These are phyloP conservation scores for Notoglanidium macrostoma DNA, from an alignment of 2,797 vertebrate genomes.

Conservation along the genomic window DNA sequence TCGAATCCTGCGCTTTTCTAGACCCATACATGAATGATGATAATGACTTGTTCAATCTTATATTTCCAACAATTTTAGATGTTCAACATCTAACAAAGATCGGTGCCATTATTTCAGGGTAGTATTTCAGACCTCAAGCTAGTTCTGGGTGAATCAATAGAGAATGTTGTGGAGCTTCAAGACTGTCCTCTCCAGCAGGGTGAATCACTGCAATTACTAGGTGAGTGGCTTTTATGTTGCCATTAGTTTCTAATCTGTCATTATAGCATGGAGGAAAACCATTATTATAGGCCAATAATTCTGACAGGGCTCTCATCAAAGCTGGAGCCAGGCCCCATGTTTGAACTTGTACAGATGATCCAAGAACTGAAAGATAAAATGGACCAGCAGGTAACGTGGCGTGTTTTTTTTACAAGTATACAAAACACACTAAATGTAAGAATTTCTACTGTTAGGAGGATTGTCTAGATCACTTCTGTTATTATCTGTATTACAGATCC, in stretches of 20 bases:
- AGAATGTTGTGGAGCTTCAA: constrained; percentile 79
- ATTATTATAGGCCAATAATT: constrained; percentile 52
- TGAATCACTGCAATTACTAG: constrained; percentile 80
- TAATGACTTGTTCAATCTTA: background rate
- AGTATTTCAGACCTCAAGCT: constrained; percentile 88
- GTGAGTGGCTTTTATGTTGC: constrained; percentile 67
- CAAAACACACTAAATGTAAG: background rate
- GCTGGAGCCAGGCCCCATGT: constrained; percentile 83
- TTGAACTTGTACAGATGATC: constrained; percentile 87
- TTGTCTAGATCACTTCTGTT: background rate
- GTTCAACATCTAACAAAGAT: background rate
- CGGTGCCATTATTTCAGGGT: constrained; percentile 71
- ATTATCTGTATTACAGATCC: constrained; percentile 78
- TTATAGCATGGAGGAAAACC: constrained; percentile 3
- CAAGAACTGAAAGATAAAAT: constrained; percentile 92
- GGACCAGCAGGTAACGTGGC: constrained; percentile 83
- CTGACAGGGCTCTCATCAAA: constrained; percentile 76
- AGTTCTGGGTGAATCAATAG: constrained; percentile 86
- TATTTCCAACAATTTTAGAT: background rate
- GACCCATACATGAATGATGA: background rate
- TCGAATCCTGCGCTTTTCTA: background rate
- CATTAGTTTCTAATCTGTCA: background rate
- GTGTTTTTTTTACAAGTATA: background rate
- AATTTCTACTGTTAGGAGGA: background rate
- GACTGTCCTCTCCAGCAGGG: constrained; percentile 80